Evolutionary conservation across 2,797 vertebrate species (phyloP), one percentile per base, ranked within the genome.

Genomic region (Nyctalus aviator): DNA sequence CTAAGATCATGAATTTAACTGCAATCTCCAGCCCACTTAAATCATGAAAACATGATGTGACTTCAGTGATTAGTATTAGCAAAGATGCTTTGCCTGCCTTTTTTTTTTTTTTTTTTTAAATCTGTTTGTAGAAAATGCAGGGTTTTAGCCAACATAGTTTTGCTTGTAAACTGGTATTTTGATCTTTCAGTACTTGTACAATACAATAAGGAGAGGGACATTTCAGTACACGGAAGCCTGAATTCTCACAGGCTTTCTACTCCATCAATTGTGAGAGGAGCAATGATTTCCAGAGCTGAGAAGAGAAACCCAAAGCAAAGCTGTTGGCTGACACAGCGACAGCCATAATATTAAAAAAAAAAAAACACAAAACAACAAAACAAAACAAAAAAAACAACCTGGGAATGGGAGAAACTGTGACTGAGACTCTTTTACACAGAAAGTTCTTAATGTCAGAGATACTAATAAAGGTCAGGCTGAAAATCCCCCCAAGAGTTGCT

Each of bases 251-350:
- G 53, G 20, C 5, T 95, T 89, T 91, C 5, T 6, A 48, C 21
- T 88, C n/a, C 20, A 50, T 79, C 84, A 85, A 59, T 94, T 93
- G 5, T 88, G 91, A 66, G n/a, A 72, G 59, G 25, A 83, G 83
- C 20, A 30, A 93, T 78, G 44, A 78, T 75, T 93, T 95, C 84
- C 84, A 77, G 48, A 84, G 35, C 30, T 57, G 37, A 71, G 50
- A 75, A 37, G 79, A 96, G 27, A 73, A 92, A 90, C 71, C 79
- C 21, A 93, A 75, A 93, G 62, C 76, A 90, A 93, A 66, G 18
- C 32, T 46, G 1, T 73, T 88, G 55, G 48, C 2, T 2, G 8
- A 82, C 20, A 85, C 6, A 12, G 4, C 46, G 88, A 62, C 93
- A 88, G 64, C 21, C 55, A 90, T 41, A 83, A 21, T n/a, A 30